Conservation (phyloP, 2,113 vertebrate species). For the Acinonyx jubatus region DNA sequence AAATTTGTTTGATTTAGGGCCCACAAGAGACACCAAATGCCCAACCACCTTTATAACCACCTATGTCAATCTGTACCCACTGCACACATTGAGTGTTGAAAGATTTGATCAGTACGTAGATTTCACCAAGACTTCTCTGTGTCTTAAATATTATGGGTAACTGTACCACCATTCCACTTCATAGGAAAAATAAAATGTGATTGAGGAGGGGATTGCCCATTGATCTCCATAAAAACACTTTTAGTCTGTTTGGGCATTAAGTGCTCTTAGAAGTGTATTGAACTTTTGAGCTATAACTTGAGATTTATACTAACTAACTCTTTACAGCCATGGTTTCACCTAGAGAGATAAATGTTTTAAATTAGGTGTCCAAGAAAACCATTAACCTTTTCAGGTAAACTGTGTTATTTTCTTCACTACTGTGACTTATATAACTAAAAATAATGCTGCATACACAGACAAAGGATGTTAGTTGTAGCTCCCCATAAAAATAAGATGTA, state of each 20-base stretch:
- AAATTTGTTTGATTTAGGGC: background rate
- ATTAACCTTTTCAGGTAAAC: slow-evolving; percentile 66
- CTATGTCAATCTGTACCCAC: background rate
- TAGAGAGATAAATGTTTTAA: slow-evolving; percentile 48
- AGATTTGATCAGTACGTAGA: background rate
- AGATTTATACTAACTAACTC: slow-evolving; percentile 27
- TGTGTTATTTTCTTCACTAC: slow-evolving; percentile 6
- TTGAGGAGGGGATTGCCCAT: slow-evolving; percentile 51
- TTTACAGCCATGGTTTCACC: slow-evolving; percentile 37
- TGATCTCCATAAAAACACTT: slow-evolving; percentile 73
- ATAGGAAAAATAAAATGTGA: slow-evolving; percentile 58
- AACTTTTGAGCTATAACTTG: slow-evolving; percentile 67
- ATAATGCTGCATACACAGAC: background rate
- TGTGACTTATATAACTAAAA: background rate
- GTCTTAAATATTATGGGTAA: background rate
- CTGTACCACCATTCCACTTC: background rate
- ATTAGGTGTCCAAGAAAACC: slow-evolving; percentile 42
- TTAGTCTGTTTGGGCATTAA: slow-evolving; percentile 56
- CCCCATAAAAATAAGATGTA: background rate
- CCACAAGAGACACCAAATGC: background rate
- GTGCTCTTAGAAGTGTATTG: slow-evolving; percentile 56
- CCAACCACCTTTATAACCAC: background rate
- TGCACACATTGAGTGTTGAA: background rate
- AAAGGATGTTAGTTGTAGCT: background rate
- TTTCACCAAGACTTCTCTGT: slow-evolving; percentile 29